Base-by-base conservation (phyloP, 1,140 invertebrate species). In the Acromyrmex charruanus region DNA sequence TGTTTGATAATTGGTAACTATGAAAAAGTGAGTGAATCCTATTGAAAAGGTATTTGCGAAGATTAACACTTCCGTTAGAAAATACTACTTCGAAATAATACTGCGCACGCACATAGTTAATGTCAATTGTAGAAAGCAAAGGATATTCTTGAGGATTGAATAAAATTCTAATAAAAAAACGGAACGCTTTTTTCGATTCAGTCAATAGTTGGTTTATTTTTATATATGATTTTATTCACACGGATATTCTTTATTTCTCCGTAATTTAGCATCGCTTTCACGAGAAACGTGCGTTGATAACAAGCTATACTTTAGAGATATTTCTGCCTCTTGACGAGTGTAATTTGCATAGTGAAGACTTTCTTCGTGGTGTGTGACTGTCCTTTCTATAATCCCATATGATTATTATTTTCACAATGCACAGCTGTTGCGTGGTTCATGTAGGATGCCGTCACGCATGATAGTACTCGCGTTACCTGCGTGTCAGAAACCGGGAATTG, bases 381-480 rank as follows among this genome's bases (percentile, higher is more conserved):
- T 75, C 39, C 71, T 31, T 61, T 84, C 69, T 84, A 61, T 31
- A 61, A 75, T 75, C 31, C n/a, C n/a, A 25, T 74, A 75, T 28
- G 80, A 84, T 84, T 84, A 84, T 84, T 84, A 84, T 75, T 84
- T 75, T 84, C 69, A 75, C 58, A 84, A 63, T 75, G 39, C 80
- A 18, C 55, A 74, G 69, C 58, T 55, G 69, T 63, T 59, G 39
- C 80, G 68, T 35, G 28, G 69, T n/a, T 21, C 71, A 25, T 84
- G 28, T 39, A 31, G 55, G 55, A 25, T 49, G 49, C 44, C 80
- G 80, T 84, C 55, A 74, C 80, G 80, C 80, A 63, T 61, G 69
- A 84, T 61, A 74, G 71, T 51, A 51, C 59, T 80, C 79, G 79
- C 35, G 53, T 82, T 82, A 59, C 53, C 44, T 59, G 39, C 39